Evolutionary conservation across 2,113 vertebrate genomes (phyloP), one percentile per base, ranked within the genome.

Genomic region (Lucifuga dentata): DNA sequence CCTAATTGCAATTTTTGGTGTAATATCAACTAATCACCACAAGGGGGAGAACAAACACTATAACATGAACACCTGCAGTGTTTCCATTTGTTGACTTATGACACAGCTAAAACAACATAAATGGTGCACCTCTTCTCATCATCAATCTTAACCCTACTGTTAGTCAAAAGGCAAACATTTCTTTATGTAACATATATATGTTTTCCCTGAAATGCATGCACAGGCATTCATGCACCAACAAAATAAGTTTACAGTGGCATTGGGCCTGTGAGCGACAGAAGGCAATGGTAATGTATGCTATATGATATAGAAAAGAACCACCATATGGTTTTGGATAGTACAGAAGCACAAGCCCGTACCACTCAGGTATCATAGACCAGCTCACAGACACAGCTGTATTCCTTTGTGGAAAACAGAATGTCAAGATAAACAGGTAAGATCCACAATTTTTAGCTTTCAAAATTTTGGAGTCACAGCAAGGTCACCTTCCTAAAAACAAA

Each of bases 1-100:
- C 26, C 26, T 29, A 29, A n/a, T n/a, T n/a, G n/a, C n/a, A n/a
- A n/a, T 64, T 10, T 35, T 46, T 11, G 5, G 20, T 88, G 86
- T 76, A 86, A 79, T 85, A 24, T 55, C 1, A 17, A 12, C 5
- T 33, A 13, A 1, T 56, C 3, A 40, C 81, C 89, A 82, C 75
- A 35, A 75, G 87, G 29, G 68, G 87, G 87, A 16, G 56, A 48
- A 9, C 55, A 65, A 66, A 76, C 50, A 55, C 66, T 40, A 62
- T 32, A 8, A 48, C 13, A 23, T 11, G 38, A 55, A 64, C 2
- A 1, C 12, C 23, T 51, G 24, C 23, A 26, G 19, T 5, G 3
- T 13, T 15, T 20, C n/a, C 3, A 5, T 29, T 2, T 10, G 8
- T 32, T 48, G 0, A 45, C n/a, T 23, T 29, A 21, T 5, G 24